Evolutionary conservation across 2,888 invertebrate genomes (phyloP), one percentile per base, ranked within the genome.

Genomic region (Podabrus alpinus): DNA sequence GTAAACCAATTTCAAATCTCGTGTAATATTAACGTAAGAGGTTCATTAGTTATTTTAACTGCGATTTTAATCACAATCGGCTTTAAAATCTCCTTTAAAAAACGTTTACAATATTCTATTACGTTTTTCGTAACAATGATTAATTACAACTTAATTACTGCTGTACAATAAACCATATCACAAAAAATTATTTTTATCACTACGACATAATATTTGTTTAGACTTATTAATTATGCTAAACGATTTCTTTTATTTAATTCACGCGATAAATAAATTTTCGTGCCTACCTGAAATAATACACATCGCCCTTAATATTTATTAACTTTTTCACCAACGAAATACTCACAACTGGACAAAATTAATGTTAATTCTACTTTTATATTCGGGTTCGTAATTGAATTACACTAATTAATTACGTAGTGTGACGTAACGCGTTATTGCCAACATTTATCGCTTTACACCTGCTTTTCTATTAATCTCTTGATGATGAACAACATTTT

Each of bases 221-320:
- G 62, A 64, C 17, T 64, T 64, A 64, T 64, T 64, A 64, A 64
- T 64, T 64, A 64, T 64, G 62, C 21, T 64, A 64, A 64, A 64
- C 62, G 15, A 64, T 19, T 64, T n/a, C 62, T 64, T 64, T 64
- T 64, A 19, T 21, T 15, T 21, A 17, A 64, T 64, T 64, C 62
- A 64, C 62, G 62, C 62, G 19, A 64, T 64, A 19, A 64, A 19
- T 64, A 19, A 64, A 64, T 64, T 64, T 64, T 19, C 62, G 21
- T 45, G 45, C 45, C 45, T n/a, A 45, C 45, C n/a, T n/a, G 45
- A 45, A 45, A 45, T 45, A 45, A 29, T 45, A 45, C 45, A 45
- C 45, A 45, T 45, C 45, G n/a, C 45, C 45, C 45, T 45, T 45
- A 45, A 45, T 45, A 45, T 45, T 45, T 45, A 45, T 45, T 45